Evolutionary conservation across 1,140 invertebrate species (phyloP).

Genomic region (Drosophila athabasca): DNA sequence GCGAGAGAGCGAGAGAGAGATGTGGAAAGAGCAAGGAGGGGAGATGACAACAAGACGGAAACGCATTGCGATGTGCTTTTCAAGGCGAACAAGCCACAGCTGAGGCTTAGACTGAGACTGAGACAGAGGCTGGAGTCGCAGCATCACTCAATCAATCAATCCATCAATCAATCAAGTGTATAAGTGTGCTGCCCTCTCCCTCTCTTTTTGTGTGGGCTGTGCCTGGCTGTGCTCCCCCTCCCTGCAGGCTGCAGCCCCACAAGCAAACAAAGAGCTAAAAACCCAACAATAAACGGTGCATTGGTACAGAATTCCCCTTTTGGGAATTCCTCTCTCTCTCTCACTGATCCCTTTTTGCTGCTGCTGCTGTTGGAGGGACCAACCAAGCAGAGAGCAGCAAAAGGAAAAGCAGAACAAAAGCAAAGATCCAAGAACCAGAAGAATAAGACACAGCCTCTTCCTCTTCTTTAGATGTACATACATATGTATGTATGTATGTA

Average conservation of each 20-base stretch:
- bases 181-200: conserved; percentile 17
- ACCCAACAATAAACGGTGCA: conserved; percentile 24
- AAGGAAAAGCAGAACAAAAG: conserved; percentile 16
- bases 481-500: too few relatives aligned
- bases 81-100: conserved; percentile 62
- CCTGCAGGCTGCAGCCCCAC: too few relatives aligned
- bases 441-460: conserved; percentile 19
- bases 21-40: conserved; percentile 3
- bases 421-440: conserved; percentile 38
- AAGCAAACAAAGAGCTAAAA: conserved; percentile 35
- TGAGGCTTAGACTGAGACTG: conserved; percentile 21
- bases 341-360: conserved; percentile 23
- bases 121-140: conserved; percentile 15
- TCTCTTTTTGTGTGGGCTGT: background rate
- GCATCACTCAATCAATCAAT: conserved; percentile 43
- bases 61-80: conserved; percentile 55
- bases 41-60: conserved; percentile 43
- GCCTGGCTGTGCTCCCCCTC: too few relatives aligned
- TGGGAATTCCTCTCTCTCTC: conserved; percentile 20
- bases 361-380: conserved; percentile 1
- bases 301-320: conserved; percentile 37
- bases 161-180: conserved; percentile 49
- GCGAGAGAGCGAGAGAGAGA: conserved; percentile 29
- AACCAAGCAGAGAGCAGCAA: conserved; percentile 16
- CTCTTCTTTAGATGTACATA: too few relatives aligned